Conservation (phyloP, 2,888 invertebrate genomes). For the Acrobasis suavella region DNA sequence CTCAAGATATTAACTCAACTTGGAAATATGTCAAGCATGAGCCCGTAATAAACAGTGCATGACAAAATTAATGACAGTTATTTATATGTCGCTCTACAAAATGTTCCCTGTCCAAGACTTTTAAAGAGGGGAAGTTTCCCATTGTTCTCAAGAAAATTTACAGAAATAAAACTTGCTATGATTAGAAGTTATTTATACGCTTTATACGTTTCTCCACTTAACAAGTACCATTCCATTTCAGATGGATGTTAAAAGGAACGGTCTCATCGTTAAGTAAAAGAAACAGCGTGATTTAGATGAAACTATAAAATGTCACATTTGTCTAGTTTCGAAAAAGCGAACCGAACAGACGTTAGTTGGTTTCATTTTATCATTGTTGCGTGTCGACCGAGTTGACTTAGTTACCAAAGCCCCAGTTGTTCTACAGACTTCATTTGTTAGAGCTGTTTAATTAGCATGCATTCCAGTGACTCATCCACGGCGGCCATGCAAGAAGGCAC, state of each 20-base stretch:
- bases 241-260: conserved; percentile 11
- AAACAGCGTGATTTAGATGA: conserved; percentile 27
- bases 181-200: conserved; percentile 10
- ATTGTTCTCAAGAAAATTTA: conserved; percentile 9
- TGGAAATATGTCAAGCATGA: conserved; percentile 20
- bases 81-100: conserved; percentile 17
- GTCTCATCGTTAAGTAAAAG: background rate
- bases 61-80: conserved; percentile 23
- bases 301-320: conserved; percentile 23
- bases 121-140: conserved; percentile 14
- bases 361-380: conserved; percentile 13
- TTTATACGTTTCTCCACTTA: conserved; percentile 9
- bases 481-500: conserved; percentile 24
- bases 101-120: conserved; percentile 15
- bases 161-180: conserved; percentile 5
- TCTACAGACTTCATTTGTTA: conserved; percentile 23
- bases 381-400: conserved; percentile 3
- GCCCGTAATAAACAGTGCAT: conserved; percentile 21
- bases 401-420: conserved; percentile 14
- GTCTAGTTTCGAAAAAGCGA: conserved; percentile 14
- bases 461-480: conserved; percentile 31
- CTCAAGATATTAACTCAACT: conserved; percentile 10
- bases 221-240: conserved; percentile 1
- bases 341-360: background rate
- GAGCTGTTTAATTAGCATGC: conserved; percentile 27